A percentile compares a stretch with the other conserved stretches of the same genome.
Conservation (phyloP, 2,113 vertebrate genomes). For the Jacana jacana region DNA sequence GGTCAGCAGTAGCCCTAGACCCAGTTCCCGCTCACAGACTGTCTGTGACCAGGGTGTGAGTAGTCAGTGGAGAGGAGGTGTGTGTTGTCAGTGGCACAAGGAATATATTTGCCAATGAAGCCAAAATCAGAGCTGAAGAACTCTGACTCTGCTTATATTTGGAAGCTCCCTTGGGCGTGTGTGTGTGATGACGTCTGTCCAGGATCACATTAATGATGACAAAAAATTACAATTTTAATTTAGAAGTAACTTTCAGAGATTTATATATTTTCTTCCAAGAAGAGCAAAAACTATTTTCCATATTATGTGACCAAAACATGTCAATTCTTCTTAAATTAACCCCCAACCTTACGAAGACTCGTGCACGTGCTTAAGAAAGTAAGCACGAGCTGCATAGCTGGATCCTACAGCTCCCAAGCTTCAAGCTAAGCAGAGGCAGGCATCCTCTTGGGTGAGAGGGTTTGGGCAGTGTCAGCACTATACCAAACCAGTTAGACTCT, state of each 20-base stretch:
- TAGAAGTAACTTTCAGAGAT: not conserved
- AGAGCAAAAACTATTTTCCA: not conserved
- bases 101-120: not conserved
- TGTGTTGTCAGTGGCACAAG: not conserved
- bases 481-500: not conserved
- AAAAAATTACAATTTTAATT: not conserved
- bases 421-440: not conserved
- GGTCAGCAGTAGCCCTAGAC: not conserved
- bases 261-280: not conserved
- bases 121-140: not conserved
- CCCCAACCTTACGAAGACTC: not conserved
- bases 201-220: not conserved
- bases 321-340: not conserved
- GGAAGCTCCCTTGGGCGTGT: not conserved
- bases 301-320: not conserved
- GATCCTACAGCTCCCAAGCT: not conserved
- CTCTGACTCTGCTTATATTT: not conserved
- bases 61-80: not conserved
- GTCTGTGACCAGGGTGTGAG: not conserved
- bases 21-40: not conserved
- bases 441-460: not conserved
- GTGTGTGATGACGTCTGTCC: not conserved
- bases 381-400: not conserved
- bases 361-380: not conserved
- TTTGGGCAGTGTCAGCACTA: not conserved